Percentiles rank a stretch among this genome's conserved stretches.
Evolutionary conservation across 2,888 invertebrate species (phyloP).

Genomic region (Petrolisthes manimaculis): DNA sequence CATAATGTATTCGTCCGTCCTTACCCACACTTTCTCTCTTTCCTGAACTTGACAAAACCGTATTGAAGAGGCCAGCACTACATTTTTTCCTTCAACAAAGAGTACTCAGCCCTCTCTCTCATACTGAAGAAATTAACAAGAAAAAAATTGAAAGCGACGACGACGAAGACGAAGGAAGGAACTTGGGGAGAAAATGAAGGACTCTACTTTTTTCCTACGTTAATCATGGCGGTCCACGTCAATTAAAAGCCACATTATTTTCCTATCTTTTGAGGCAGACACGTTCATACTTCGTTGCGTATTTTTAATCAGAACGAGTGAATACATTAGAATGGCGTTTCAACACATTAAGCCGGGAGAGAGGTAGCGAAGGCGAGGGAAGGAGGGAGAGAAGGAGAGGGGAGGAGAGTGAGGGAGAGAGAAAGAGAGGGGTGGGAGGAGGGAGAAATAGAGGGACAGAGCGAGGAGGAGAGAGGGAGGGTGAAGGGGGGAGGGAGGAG

Average conservation of each 20-base stretch:
- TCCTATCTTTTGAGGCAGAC: conserved; percentile 56
- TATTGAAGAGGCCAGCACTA: no score
- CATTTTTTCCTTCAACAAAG: no score
- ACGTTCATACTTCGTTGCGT: conserved; percentile 61
- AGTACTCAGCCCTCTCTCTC: no score
- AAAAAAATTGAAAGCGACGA: no score
- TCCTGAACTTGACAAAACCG: no score
- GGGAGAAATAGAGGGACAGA: neutral
- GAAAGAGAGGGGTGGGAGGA: neutral
- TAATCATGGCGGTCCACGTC: conserved; percentile 52
- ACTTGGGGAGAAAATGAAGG: neutral
- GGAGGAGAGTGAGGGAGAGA: neutral
- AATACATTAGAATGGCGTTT: conserved; percentile 64
- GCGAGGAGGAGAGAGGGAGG: neutral
- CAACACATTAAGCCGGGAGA: conserved; percentile 50
- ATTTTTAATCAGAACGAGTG: conserved; percentile 65
- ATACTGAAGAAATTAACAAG: no score
- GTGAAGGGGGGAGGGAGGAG: neutral
- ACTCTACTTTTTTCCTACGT: conserved; percentile 11
- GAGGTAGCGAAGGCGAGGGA: neutral
- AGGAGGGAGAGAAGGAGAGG: neutral
- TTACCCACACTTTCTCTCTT: no score
- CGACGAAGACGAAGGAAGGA: no score
- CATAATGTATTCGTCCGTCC: no score
- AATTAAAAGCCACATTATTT: conserved; percentile 62